Evolutionary conservation across 2,888 invertebrate genomes (phyloP).

Genomic region (Athetis lepigone): DNA sequence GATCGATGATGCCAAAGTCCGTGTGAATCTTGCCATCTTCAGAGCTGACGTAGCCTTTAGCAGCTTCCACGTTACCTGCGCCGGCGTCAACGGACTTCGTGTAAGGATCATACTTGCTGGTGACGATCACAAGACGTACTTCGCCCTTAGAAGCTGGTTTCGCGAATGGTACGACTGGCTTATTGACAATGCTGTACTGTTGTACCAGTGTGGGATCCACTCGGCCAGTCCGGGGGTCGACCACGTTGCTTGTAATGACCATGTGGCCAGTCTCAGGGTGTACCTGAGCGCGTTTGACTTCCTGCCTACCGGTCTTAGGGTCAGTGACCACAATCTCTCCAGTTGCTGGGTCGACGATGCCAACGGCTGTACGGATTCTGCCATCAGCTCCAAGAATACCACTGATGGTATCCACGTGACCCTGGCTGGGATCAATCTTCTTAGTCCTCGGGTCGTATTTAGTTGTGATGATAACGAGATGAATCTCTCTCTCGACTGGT

Average conservation of each 20-base stretch:
- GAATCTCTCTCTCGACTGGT: slow-evolving; percentile 87
- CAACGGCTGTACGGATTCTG: slow-evolving; percentile 91
- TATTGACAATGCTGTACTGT: slow-evolving; percentile 87
- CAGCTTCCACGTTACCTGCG: slow-evolving; percentile 88
- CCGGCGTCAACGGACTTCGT: slow-evolving; percentile 90
- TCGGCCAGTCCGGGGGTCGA: slow-evolving; percentile 91
- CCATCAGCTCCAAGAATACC: slow-evolving; percentile 90
- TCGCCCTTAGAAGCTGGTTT: slow-evolving; percentile 84
- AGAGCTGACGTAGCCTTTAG: slow-evolving; percentile 88
- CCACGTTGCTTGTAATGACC: slow-evolving; percentile 89
- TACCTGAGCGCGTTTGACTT: slow-evolving; percentile 90
- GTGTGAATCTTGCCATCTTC: slow-evolving; percentile 91
- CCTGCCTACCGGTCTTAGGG: slow-evolving; percentile 86
- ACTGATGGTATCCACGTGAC: slow-evolving; percentile 89
- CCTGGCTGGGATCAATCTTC: slow-evolving; percentile 84
- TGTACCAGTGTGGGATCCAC: slow-evolving; percentile 90
- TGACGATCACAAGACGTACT: slow-evolving; percentile 84
- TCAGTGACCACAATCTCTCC: slow-evolving; percentile 88
- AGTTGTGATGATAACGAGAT: slow-evolving; percentile 91
- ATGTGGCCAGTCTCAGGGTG: slow-evolving; percentile 91
- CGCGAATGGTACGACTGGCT: slow-evolving; percentile 80
- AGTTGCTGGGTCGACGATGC: slow-evolving; percentile 91
- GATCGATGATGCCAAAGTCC: slow-evolving; percentile 91
- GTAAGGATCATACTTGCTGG: slow-evolving; percentile 91
- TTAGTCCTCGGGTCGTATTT: slow-evolving; percentile 90